Evolutionary conservation across 1,140 invertebrate species (phyloP), one percentile per base, ranked within the genome.

Genomic region (Leptinotarsa lineolata): DNA sequence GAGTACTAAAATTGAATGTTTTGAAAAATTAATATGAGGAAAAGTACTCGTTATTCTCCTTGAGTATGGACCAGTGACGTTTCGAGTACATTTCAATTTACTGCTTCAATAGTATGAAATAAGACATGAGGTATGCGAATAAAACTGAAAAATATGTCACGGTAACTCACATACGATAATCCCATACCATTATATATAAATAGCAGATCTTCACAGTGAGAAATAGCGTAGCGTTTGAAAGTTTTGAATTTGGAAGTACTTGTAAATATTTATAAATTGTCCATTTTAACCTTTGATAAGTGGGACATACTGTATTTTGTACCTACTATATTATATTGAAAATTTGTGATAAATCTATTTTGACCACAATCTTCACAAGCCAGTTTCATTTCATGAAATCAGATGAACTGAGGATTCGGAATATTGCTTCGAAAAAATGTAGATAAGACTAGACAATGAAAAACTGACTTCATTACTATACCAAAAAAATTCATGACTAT

Each of bases 211-310:
- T 18, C 54, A 58, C 18, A 59, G 54, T 59, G 4, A 59, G 18
- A 16, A 18, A 18, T n/a, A 4, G 58, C 11, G 58, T 12, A 20
- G 2, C 16, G 0, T 20, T 59, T 59, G 20, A 3, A 63, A 18
- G 61, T 63, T 63, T 63, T 63, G 61, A 63, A 63, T 63, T 21
- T 63, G 61, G 61, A 22, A 63, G 13, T 18, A 16, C 8, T 22
- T 68, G 67, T 68, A 58, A 54, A 68, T 68, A 68, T 68, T 48
- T 58, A 68, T 20, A 13, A 54, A 68, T 68, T 54, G 67, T 68
- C 67, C 67, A 68, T 68, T 68, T 68, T 68, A 68, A 45, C 45
- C 44, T 68, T 68, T 18, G 48, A 68, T 48, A 24, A 21, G 67
- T 68, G 22, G 18, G 67, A 68, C 22, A 68, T 68, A 44, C 30